Evolutionary conservation across 2,113 vertebrate genomes (phyloP).

Genomic region (Gavialis gangeticus): DNA sequence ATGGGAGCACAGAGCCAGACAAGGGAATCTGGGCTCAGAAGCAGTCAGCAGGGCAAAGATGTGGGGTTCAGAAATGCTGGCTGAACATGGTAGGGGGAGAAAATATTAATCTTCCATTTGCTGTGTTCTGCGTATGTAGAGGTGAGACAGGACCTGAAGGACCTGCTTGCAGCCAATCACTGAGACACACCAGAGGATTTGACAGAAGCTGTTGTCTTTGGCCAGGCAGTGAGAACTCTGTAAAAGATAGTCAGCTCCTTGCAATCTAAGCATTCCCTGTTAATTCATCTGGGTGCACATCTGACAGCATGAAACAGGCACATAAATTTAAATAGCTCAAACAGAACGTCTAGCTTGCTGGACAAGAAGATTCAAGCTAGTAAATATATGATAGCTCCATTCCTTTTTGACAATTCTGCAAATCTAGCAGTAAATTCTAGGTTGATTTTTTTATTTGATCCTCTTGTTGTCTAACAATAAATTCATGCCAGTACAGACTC

Average conservation of each 20-base stretch:
- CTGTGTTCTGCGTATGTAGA: background rate
- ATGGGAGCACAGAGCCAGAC: background rate
- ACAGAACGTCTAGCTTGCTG: background rate
- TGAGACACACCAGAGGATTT: background rate
- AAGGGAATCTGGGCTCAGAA: background rate
- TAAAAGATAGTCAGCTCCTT: background rate
- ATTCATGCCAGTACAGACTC: conserved; percentile 69
- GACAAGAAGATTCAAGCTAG: conserved; percentile 22
- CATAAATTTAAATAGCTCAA: conserved; percentile 30
- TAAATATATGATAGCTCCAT: conserved; percentile 32
- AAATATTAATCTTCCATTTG: background rate
- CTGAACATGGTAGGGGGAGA: background rate
- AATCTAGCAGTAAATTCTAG: conserved; percentile 71
- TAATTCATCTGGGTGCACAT: background rate
- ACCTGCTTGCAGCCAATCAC: background rate
- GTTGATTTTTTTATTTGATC: conserved; percentile 72
- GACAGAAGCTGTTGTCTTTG: background rate
- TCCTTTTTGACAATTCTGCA: conserved; percentile 57
- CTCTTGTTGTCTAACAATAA: conserved; percentile 67
- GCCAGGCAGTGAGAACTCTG: background rate
- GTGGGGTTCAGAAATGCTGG: background rate
- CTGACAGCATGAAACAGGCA: background rate
- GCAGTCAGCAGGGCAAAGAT: background rate
- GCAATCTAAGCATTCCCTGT: background rate
- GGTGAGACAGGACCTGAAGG: background rate